Evolutionary conservation across 64 coral and sea anemone genomes (phyloP).

Genomic region (Exaiptasia diaphana): DNA sequence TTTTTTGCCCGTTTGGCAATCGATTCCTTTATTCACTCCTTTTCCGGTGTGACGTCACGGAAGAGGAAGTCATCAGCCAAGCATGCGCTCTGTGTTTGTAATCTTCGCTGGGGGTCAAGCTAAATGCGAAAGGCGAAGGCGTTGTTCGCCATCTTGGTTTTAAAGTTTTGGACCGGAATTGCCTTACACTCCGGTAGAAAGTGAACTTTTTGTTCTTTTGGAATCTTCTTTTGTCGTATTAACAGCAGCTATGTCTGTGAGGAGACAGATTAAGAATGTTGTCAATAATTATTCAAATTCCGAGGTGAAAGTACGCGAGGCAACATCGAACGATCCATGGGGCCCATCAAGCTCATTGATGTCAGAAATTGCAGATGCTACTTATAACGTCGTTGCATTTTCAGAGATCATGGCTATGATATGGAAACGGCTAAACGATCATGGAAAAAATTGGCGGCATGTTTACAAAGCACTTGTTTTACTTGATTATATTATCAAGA

Average conservation of each 20-base stretch:
- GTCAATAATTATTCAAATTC: slow-evolving; percentile 97
- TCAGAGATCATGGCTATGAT: slow-evolving; percentile 99
- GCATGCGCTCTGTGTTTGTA: neutral
- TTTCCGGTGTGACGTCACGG: neutral
- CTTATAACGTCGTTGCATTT: slow-evolving; percentile 99
- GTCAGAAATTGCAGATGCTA: slow-evolving; percentile 97
- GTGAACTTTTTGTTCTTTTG: neutral
- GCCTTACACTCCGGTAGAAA: neutral
- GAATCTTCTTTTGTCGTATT: neutral
- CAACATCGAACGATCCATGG: slow-evolving; percentile 99
- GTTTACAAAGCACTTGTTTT: slow-evolving; percentile 96
- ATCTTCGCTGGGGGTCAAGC: slow-evolving; percentile 42
- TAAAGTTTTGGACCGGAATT: neutral
- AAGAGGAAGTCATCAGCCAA: neutral
- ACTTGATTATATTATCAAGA: slow-evolving; percentile 99
- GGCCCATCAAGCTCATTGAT: slow-evolving; percentile 98
- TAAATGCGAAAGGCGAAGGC: slow-evolving; percentile 18
- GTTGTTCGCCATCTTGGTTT: slow-evolving; percentile 53
- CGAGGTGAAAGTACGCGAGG: slow-evolving; percentile 98
- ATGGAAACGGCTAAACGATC: slow-evolving; percentile 95
- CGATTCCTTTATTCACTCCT: too few species aligned
- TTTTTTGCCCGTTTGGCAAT: too few species aligned
- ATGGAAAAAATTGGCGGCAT: slow-evolving; percentile 99
- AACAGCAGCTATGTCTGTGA: slow-evolving; percentile 65
- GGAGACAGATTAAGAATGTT: slow-evolving; percentile 95